Percentiles rank a stretch among this genome's conserved stretches.
phyloP scores from a whole-genome alignment of 2,113 vertebrate genomes.

The Sphaerodactylus townsendi region DNA sequence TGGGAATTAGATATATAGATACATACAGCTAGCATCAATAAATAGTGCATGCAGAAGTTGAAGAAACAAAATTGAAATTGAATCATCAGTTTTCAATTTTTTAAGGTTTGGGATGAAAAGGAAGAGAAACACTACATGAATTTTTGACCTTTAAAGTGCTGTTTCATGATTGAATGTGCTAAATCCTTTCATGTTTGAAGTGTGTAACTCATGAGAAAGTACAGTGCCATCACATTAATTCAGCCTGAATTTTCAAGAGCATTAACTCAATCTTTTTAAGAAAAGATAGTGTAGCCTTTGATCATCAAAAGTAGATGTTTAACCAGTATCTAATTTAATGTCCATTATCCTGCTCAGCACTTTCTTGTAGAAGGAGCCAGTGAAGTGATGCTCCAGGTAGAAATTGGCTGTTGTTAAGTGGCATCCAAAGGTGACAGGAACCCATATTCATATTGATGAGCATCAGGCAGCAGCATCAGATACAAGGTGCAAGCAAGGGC shows the following conservation, averaged over 20 bases:
- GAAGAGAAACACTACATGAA: background rate
- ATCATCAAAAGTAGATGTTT: background rate
- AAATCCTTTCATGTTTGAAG: background rate
- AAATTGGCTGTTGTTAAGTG: background rate
- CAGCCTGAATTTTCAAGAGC: background rate
- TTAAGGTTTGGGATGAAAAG: background rate
- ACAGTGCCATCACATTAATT: background rate
- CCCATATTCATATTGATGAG: background rate
- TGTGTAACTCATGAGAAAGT: accelerated
- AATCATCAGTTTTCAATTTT: background rate
- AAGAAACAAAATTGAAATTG: background rate
- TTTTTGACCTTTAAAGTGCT: background rate
- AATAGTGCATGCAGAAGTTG: background rate
- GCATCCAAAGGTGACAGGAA: background rate
- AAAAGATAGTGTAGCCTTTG: background rate
- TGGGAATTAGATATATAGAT: too few relatives aligned
- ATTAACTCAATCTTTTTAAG: background rate
- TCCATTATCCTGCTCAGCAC: background rate
- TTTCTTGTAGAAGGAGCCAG: background rate
- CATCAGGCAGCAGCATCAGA: too few relatives aligned
- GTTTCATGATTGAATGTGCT: too few relatives aligned
- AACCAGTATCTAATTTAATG: background rate
- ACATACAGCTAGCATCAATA: too few relatives aligned
- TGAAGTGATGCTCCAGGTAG: background rate
- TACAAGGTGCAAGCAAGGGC: background rate